Evolutionary conservation across 2,797 vertebrate genomes (phyloP).

Genomic region (Phaenicophaeus curvirostris): DNA sequence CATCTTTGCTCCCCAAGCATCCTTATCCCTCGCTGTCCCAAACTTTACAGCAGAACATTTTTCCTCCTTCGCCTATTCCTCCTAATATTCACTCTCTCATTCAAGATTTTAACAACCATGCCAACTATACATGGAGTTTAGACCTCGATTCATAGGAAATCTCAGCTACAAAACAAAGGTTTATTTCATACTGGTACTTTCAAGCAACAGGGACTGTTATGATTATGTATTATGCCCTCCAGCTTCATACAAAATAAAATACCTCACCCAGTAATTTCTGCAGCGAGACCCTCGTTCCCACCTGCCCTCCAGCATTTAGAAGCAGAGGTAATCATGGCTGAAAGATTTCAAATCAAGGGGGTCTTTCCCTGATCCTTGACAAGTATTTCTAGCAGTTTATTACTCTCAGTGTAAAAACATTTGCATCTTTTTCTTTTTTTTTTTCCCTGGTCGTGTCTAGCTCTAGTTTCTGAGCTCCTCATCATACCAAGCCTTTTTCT

Average conservation of each 20-base stretch:
- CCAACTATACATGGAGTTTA: background rate
- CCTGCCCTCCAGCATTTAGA: background rate
- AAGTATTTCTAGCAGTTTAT: background rate
- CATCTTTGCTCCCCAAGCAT: background rate
- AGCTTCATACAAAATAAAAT: conserved; percentile 2
- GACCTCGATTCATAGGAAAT: background rate
- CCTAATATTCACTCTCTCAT: background rate
- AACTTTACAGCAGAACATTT: background rate
- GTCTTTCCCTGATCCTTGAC: background rate
- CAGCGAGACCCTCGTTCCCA: background rate
- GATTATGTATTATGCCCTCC: background rate
- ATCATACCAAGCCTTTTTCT: background rate
- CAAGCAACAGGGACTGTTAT: background rate
- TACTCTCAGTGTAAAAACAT: background rate
- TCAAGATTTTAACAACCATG: background rate
- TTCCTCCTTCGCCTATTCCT: background rate
- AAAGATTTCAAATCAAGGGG: background rate
- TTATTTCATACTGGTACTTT: background rate
- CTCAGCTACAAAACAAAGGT: background rate
- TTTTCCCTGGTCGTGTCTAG: background rate
- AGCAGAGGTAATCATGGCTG: background rate
- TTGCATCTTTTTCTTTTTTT: background rate
- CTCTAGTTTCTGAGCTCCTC: background rate
- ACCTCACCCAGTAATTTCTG: background rate
- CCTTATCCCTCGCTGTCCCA: background rate